Evolutionary conservation across 2,888 invertebrate genomes (phyloP).

Genomic region (Ariolimax columbianus): DNA sequence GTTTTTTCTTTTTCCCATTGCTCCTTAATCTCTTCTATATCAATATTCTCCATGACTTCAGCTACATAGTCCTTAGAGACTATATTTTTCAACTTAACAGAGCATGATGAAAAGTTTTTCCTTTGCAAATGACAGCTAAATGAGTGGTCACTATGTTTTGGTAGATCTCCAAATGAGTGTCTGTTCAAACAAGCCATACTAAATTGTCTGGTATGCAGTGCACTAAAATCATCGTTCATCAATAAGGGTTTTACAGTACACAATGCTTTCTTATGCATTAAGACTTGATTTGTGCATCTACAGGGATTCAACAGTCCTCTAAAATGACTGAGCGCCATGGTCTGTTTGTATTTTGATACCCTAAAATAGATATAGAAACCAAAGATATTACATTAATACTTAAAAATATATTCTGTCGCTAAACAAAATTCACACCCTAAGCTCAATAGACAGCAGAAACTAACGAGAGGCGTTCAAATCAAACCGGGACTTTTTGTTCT

Average conservation of each 20-base stretch:
- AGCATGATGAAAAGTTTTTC: background rate
- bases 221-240: background rate
- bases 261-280: background rate
- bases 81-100: background rate
- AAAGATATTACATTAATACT: too few species aligned
- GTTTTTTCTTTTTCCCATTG: slow-evolving; percentile 19
- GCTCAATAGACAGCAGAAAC: too few species aligned
- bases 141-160: background rate
- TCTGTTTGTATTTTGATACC: background rate
- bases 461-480: too few species aligned
- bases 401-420: too few species aligned
- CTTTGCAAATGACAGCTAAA: background rate
- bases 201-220: background rate
- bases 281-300: background rate
- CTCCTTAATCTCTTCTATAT: slow-evolving; percentile 31
- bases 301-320: background rate
- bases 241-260: background rate
- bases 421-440: too few species aligned
- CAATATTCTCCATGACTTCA: background rate
- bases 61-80: background rate
- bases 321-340: slow-evolving; percentile 13
- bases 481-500: too few species aligned
- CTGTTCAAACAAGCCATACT: background rate
- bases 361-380: background rate
- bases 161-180: background rate